Evolutionary conservation across 2,113 vertebrate species (phyloP), one percentile per base, ranked within the genome.

Genomic region (Rana temporaria): DNA sequence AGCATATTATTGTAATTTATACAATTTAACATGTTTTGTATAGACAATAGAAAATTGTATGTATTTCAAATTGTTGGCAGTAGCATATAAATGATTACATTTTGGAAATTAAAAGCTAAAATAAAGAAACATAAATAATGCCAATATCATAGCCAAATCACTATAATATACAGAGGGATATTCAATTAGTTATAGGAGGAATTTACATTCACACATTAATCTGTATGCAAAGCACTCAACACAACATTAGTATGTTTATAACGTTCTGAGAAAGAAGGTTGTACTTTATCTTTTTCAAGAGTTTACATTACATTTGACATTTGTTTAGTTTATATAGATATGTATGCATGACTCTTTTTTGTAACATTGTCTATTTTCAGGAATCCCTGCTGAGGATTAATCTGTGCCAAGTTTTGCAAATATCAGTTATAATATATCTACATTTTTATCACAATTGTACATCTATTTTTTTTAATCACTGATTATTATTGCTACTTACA

Each of bases 101-200:
- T 48, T 48, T 48, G 42, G 9, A 48, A 12, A 14, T 1, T 0
- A 48, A 48, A 48, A 48, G 0, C 5, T 48, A 6, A 6, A 42
- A 6, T 42, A 9, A 12, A 1, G 42, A 48, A 48, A 26, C 1
- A 71, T 22, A 3, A 17, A 52, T 69, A 48, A 56, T 74, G 71
- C 71, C 71, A 74, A 74, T 32, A 74, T 38, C 5, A 75, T 57
- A 75, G 57, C 56, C 72, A 75, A 16, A 20, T n/a, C 32, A 60
- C n/a, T 60, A 75, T 62, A 16, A 42, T 15, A 62, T 60, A 38
- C 18, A 59, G 30, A 11, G 22, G 53, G n/a, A 34, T 65, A 32
- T 65, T 24, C 1, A 1, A 32, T 65, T 5, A 9, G 42, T 56
- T 34, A n/a, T 5, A 26, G 34, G 0, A 32, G 5, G 16, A 34